A percentile compares a stretch with the other conserved stretches of the same genome.
phyloP scores from a whole-genome alignment of 2,888 invertebrate species.

The Syritta pipiens region DNA sequence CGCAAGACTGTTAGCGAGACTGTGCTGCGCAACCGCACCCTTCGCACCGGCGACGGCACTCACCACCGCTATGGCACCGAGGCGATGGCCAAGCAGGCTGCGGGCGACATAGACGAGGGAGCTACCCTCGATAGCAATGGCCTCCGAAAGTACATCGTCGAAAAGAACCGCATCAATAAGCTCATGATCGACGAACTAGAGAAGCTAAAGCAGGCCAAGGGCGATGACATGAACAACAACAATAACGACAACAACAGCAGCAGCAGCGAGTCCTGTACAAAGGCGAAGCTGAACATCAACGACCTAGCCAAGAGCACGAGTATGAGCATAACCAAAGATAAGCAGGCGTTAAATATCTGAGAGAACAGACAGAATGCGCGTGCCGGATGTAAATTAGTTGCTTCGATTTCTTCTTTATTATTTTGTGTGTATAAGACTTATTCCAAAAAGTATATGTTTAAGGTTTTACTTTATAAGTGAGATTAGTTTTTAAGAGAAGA shows the following conservation, averaged over 20 bases:
- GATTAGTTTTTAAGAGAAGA: constrained; percentile 34
- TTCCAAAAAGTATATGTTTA: constrained; percentile 67
- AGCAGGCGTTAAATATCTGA: constrained; percentile 58
- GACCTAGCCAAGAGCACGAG: constrained; percentile 54
- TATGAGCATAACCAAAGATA: constrained; percentile 61
- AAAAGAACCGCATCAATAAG: constrained; percentile 70
- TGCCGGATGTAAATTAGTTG: constrained; percentile 57
- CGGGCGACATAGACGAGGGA: constrained; percentile 46
- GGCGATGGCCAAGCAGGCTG: constrained; percentile 65
- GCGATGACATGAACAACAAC: constrained; percentile 70
- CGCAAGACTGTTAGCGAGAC: constrained; percentile 76
- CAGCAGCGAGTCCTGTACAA: constrained; percentile 37
- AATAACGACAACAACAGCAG: constrained; percentile 44
- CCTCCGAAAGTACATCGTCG: constrained; percentile 70
- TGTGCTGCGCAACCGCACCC: constrained; percentile 81
- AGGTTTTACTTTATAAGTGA: constrained; percentile 55
- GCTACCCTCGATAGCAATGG: constrained; percentile 46
- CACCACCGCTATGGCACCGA: constrained; percentile 80
- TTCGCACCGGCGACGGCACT: constrained; percentile 84
- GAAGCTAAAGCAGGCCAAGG: constrained; percentile 55
- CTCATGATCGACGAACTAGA: constrained; percentile 67
- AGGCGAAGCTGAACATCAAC: constrained; percentile 53
- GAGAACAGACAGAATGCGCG: too few relatives aligned
- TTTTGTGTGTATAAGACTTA: constrained; percentile 68
- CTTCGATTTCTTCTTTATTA: constrained; percentile 37